Conservation (phyloP, 2,888 invertebrate genomes). For the Diabrotica balteata region DNA sequence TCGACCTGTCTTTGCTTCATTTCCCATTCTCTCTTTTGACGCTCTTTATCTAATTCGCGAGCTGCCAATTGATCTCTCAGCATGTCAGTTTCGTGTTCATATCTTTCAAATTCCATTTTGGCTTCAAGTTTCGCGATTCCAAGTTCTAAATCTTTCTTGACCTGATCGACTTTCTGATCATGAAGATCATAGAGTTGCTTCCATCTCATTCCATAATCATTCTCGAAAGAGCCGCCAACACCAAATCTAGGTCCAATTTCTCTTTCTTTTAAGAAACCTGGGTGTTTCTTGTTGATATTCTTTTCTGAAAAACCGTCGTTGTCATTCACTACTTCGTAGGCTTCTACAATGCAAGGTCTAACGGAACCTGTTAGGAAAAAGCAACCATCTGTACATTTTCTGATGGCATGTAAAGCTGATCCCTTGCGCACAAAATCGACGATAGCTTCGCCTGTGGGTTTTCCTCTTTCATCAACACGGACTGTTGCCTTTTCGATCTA, state of each 20-base stretch:
- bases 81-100: constrained; percentile 96
- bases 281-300: constrained; percentile 73
- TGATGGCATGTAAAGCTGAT: constrained; percentile 85
- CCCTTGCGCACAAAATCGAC: constrained; percentile 96
- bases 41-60: constrained; percentile 86
- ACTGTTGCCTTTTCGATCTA: constrained; percentile 84
- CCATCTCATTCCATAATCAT: constrained; percentile 96
- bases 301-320: constrained; percentile 89
- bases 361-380: constrained; percentile 84
- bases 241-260: constrained; percentile 90
- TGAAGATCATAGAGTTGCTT: constrained; percentile 93
- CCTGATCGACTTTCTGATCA: constrained; percentile 85
- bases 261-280: constrained; percentile 81
- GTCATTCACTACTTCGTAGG: constrained; percentile 89
- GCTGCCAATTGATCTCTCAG: constrained; percentile 88
- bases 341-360: constrained; percentile 92
- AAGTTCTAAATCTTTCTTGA: constrained; percentile 88
- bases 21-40: constrained; percentile 67
- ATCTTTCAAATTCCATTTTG: constrained; percentile 90
- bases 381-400: constrained; percentile 91
- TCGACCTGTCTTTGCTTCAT: constrained; percentile 75
- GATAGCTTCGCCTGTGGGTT: constrained; percentile 94
- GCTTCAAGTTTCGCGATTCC: constrained; percentile 94
- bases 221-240: constrained; percentile 86
- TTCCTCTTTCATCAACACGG: constrained; percentile 94